Base-by-base conservation (phyloP, 2,888 invertebrate species). In the Parasteatoda lunata region DNA sequence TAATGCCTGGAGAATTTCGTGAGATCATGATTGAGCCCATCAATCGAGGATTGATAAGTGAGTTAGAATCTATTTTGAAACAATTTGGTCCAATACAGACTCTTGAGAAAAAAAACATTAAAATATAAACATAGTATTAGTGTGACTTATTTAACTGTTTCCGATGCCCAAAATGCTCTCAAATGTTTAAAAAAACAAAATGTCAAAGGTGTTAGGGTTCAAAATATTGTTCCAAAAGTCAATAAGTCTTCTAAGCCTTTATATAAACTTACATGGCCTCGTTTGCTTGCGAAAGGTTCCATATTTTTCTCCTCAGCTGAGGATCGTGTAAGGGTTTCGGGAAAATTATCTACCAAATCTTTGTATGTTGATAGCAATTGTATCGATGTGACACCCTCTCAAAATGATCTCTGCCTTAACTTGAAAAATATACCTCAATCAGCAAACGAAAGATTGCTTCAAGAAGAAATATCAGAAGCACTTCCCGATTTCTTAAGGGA, bases 1-100 rank as follows among this genome's bases (percentile, higher is more conserved):
- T 88, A 64, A 81, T 88, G 83, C 83, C 88, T 66, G 88, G 83
- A 11, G 88, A 88, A 59, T 88, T 79, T 15, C 83, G 66, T 54
- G 83, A 88, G 66, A 45, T 82, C 13, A 65, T 47, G 5, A n/a
- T 85, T 49, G 76, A 77, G 0, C 52, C 54, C 75, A 13, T 76
- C 5, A 6, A 48, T 15, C 48, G 54, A 15, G 13, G n/a, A 4
- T 48, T 45, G 5, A 11, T 49, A 7, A 71, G 59, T 49, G 7
- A 71, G 30, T n/a, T 86, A 9, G 47, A 77, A 77, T 48, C 52
- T n/a, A 8, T 64, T 54, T 15, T 86, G 45, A 13, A 54, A 49
- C 70, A 69, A 6, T 71, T 80, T 59, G 85, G 85, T 9, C 45
- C 54, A 5, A 7, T 87, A 11, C 77, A 69, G 13, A 71, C 65